Base-by-base conservation (phyloP, 2,797 vertebrate species). In the Tamandua tetradactyla region DNA sequence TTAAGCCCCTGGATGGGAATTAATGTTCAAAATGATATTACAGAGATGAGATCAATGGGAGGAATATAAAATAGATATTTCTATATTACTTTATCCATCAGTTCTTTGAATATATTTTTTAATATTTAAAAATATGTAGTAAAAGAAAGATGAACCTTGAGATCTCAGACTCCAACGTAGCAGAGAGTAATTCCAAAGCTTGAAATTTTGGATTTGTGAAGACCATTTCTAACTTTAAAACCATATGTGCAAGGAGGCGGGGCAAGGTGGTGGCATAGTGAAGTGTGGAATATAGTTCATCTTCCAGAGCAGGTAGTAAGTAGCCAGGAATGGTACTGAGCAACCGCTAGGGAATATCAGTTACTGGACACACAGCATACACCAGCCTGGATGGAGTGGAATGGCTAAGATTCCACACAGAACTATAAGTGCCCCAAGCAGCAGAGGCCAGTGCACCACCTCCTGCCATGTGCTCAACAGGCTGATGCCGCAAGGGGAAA, bases 211-310 rank as follows among this genome's bases (percentile, higher is more conserved):
- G 62, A 4, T 86, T 7, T 18, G 71, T 35, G 11, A 86, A 92
- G 6, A 64, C 9, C 10, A 79, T 66, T 6, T 89, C 23, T 80
- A 78, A 87, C 30, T 89, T 84, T 68, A 84, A 93, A 80, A 35
- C 11, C 57, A 37, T 40, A 23, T 2, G 0, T 59, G 1, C 5
- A 72, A 7, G n/a, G n/a, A n/a, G n/a, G n/a, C n/a, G n/a, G n/a
- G n/a, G n/a, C n/a, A n/a, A n/a, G n/a, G n/a, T n/a, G n/a, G n/a
- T n/a, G n/a, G n/a, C n/a, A n/a, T n/a, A n/a, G n/a, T n/a, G n/a
- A n/a, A n/a, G n/a, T n/a, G n/a, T n/a, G n/a, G n/a, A n/a, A n/a
- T n/a, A n/a, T n/a, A n/a, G n/a, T n/a, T n/a, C n/a, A n/a, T n/a
- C n/a, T n/a, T n/a, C n/a, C n/a, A n/a, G n/a, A n/a, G n/a, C n/a